Evolutionary conservation across 2,888 invertebrate species (phyloP), one percentile per base, ranked within the genome.

Genomic region (Spatulosminthurus flaviceps): DNA sequence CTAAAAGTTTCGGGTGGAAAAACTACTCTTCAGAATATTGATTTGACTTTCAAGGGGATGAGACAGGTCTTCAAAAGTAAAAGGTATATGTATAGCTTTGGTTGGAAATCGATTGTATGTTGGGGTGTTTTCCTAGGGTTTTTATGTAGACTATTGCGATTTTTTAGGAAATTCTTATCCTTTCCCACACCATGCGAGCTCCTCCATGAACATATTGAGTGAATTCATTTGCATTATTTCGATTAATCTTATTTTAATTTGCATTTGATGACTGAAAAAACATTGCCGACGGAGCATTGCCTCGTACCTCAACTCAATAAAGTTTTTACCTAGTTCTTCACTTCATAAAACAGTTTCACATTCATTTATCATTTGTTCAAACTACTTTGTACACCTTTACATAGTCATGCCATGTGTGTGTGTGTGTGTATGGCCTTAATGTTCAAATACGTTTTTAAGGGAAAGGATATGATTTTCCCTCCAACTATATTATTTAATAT

Each of bases 171-270:
- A 51, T 5, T 51, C 4, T 51, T 51, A 19, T 11, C 5, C n/a
- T 51, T 13, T 34, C 9, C 9, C n/a, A n/a, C n/a, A n/a, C n/a
- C n/a, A n/a, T 5, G 60, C 4, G 60, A 21, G 16, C 4, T 7
- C 7, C 7, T 60, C 4, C 7, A 60, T 5, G 16, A 13, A 71
- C 43, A 72, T 43, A 61, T 74, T 74, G 28, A 74, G 60, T 60
- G 74, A 74, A 64, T 75, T 75, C 66, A 75, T 75, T 75, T 75
- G 75, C 75, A 75, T 75, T 64, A 75, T 75, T 75, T 75, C 61
- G 75, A 66, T 75, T 75, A 75, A 75, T 75, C 75, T 75, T 61
- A 64, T 75, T 75, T 75, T 75, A 75, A 75, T 75, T 75, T 66
- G 41, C 66, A 75, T 75, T 75, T 75, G 75, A 75, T 24, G 75